A percentile compares a stretch with the other conserved stretches of the same genome.
Conservation (phyloP, 2,888 invertebrate genomes). For the Theretra japonica region DNA sequence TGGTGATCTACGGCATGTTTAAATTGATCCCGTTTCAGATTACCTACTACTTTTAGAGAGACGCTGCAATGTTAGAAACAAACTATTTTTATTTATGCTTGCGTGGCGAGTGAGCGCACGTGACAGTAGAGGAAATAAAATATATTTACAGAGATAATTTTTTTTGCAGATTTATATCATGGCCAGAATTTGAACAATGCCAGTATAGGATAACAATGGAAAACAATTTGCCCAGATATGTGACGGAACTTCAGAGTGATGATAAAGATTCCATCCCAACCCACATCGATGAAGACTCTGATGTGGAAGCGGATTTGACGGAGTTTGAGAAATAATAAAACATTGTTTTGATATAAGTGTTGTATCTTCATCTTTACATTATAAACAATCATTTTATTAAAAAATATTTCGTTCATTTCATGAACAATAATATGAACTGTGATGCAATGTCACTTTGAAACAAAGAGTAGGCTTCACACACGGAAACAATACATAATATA, state of each 20-base stretch:
- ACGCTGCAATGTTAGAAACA: no score
- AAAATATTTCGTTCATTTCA: slow-evolving; percentile 14
- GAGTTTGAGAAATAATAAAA: slow-evolving; percentile 51
- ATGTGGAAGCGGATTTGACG: slow-evolving; percentile 54
- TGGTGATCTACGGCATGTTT: no score
- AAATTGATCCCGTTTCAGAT: no score
- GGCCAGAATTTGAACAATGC: slow-evolving; percentile 87
- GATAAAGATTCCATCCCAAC: slow-evolving; percentile 61
- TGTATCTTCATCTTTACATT: slow-evolving; percentile 57
- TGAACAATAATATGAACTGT: slow-evolving; percentile 13
- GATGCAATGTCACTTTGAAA: not conserved
- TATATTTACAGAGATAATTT: not conserved
- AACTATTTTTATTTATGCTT: no score
- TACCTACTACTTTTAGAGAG: no score
- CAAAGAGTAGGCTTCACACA: no score
- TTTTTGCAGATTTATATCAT: slow-evolving; percentile 80
- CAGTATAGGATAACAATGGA: slow-evolving; percentile 87
- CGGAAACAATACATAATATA: not conserved
- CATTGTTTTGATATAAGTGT: slow-evolving; percentile 55
- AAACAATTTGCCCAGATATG: slow-evolving; percentile 81
- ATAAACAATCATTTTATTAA: slow-evolving; percentile 40
- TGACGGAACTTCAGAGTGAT: slow-evolving; percentile 66
- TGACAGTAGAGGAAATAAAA: not conserved
- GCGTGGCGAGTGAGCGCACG: no score
- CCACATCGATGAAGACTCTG: slow-evolving; percentile 67